Percentiles rank a stretch among this genome's conserved stretches.
Conservation (phyloP, 2,888 invertebrate genomes). For the Andrena bicolor region DNA sequence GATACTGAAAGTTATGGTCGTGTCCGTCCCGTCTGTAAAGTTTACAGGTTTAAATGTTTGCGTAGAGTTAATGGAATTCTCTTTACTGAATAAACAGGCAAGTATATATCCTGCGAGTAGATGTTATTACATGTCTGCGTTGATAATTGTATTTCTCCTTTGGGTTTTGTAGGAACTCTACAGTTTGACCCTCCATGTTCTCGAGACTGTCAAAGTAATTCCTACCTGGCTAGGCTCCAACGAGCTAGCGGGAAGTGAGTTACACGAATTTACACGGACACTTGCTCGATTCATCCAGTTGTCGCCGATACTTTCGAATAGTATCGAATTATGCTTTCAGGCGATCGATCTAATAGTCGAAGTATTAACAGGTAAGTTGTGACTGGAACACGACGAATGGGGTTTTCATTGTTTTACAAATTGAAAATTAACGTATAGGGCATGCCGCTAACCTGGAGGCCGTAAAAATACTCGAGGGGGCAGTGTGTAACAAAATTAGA, state of each 20-base stretch:
- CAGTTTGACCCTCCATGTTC: slow-evolving; percentile 66
- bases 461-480: slow-evolving; percentile 65
- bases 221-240: slow-evolving; percentile 72
- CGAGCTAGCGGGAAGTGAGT: slow-evolving; percentile 56
- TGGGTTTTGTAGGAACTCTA: slow-evolving; percentile 59
- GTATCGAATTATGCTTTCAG: slow-evolving; percentile 75
- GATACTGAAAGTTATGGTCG: slow-evolving; percentile 70
- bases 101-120: slow-evolving; percentile 14
- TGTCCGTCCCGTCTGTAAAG: slow-evolving; percentile 75
- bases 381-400: neutral
- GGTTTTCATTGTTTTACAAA: neutral
- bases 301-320: slow-evolving; percentile 55
- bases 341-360: slow-evolving; percentile 73
- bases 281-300: slow-evolving; percentile 65
- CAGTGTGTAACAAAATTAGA: slow-evolving; percentile 75
- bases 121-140: neutral
- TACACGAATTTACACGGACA: slow-evolving; percentile 58
- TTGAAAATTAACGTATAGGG: slow-evolving; percentile 31
- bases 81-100: slow-evolving; percentile 67
- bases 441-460: neutral
- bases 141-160: neutral
- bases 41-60: slow-evolving; percentile 75
- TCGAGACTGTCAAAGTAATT: slow-evolving; percentile 76
- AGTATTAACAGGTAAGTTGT: slow-evolving; percentile 71
- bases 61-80: slow-evolving; percentile 71